Percentiles rank a stretch among this genome's conserved stretches.
These are phyloP conservation scores for Bradypus variegatus DNA, from an alignment of 2,797 vertebrate species.

Conservation along the genomic window DNA sequence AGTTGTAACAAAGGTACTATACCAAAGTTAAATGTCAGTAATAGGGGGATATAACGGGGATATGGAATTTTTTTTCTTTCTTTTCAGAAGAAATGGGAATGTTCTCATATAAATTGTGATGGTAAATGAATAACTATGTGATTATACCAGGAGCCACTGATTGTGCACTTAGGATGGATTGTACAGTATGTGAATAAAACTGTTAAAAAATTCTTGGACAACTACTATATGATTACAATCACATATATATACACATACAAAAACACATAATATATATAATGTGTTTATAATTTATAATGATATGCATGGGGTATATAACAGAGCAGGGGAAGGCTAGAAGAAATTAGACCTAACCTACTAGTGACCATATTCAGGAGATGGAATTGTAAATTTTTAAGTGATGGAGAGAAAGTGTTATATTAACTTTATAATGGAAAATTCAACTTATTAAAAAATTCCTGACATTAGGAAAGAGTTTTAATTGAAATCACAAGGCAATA, in stretches of 20 bases:
- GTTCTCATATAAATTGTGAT: too few species aligned
- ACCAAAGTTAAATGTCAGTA: too few species aligned
- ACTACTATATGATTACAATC: background rate
- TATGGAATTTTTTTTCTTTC: too few species aligned
- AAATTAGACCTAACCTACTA: background rate
- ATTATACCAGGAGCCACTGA: too few species aligned
- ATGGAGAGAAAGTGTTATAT: background rate
- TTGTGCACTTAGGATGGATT: too few species aligned
- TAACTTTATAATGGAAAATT: conserved; percentile 39
- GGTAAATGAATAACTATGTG: too few species aligned
- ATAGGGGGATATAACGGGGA: too few species aligned
- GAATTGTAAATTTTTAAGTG: background rate
- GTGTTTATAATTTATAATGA: background rate
- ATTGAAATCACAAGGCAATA: background rate
- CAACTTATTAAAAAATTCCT: background rate
- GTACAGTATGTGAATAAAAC: background rate
- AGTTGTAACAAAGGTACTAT: too few species aligned
- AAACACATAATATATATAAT: background rate
- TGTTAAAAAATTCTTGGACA: background rate
- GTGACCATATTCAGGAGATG: background rate
- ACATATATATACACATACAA: background rate
- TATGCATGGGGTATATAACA: background rate
- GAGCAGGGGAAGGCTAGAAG: background rate
- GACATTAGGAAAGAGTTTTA: background rate
- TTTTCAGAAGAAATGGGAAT: too few species aligned